phyloP scores from a whole-genome alignment of 2,113 vertebrate genomes.

The Phainopepla nitens region DNA sequence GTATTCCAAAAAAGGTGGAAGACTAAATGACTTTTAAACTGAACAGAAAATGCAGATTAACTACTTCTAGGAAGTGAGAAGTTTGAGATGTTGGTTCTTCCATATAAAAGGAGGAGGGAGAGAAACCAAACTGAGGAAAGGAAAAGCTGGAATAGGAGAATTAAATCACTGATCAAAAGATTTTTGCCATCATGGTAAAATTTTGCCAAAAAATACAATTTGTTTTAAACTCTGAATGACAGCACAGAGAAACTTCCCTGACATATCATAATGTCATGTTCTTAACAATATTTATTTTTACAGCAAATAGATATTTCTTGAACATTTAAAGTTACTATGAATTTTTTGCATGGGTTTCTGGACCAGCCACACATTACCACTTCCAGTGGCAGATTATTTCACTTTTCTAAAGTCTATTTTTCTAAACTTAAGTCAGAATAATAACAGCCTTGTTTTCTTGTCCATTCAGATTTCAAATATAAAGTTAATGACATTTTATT shows the following conservation, averaged over 20 bases:
- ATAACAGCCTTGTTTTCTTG: not conserved
- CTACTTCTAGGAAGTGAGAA: not conserved
- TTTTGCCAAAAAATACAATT: fast-evolving
- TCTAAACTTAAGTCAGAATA: not conserved
- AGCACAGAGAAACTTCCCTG: not conserved
- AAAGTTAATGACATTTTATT: slow-evolving; percentile 24
- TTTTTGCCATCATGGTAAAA: not conserved
- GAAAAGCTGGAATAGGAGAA: not conserved
- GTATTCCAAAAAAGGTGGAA: not conserved
- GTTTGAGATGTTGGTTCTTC: not conserved
- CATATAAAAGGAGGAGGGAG: not conserved
- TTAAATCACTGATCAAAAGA: not conserved
- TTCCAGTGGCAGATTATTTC: not conserved
- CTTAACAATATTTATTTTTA: not conserved
- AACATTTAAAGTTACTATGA: not conserved
- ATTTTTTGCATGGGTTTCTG: not conserved
- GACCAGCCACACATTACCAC: not conserved
- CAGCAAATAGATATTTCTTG: not conserved
- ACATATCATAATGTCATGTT: not conserved
- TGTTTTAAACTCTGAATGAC: not conserved
- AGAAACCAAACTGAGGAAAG: not conserved
- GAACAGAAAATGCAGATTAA: not conserved
- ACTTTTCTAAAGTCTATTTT: not conserved
- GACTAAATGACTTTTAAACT: not conserved
- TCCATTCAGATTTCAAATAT: not conserved